Evolutionary conservation across 2,797 vertebrate genomes (phyloP).

Genomic region (Spondyliosoma cantharus): DNA sequence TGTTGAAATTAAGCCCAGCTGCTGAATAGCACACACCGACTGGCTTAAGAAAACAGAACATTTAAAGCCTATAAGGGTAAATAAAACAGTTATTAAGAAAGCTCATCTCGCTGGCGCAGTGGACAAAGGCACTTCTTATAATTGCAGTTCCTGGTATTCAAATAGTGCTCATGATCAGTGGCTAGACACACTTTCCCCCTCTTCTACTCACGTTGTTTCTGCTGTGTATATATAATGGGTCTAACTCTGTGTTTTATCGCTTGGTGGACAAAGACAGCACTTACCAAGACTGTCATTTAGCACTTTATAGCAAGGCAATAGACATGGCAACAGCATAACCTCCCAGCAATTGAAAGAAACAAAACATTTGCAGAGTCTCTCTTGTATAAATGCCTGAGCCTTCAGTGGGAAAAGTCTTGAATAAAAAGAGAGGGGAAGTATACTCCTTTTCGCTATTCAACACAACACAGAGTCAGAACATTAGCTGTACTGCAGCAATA

Average conservation of each 20-base stretch:
- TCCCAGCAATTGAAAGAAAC: neutral
- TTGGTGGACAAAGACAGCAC: neutral
- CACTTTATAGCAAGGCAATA: neutral
- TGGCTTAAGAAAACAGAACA: conserved; percentile 5
- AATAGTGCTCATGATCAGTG: neutral
- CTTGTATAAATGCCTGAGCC: neutral
- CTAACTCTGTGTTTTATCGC: neutral
- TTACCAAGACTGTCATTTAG: neutral
- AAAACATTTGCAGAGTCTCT: neutral
- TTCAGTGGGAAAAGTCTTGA: neutral
- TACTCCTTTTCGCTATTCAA: neutral
- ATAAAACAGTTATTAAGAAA: neutral
- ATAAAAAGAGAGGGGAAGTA: neutral
- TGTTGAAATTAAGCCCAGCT: conserved; percentile 24
- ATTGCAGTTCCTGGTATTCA: neutral
- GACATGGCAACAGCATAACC: neutral
- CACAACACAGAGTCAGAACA: neutral
- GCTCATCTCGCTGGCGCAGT: neutral
- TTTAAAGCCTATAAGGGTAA: conserved; percentile 3
- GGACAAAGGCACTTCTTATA: conserved; percentile 12
- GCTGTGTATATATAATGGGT: neutral
- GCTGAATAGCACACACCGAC: conserved; percentile 5
- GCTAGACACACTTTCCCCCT: neutral
- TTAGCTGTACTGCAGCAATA: neutral
- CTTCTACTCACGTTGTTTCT: neutral